A percentile compares a stretch with the other conserved stretches of the same genome.
phyloP scores from a whole-genome alignment of 2,888 invertebrate genomes.

The Tetrapedia diversipes region DNA sequence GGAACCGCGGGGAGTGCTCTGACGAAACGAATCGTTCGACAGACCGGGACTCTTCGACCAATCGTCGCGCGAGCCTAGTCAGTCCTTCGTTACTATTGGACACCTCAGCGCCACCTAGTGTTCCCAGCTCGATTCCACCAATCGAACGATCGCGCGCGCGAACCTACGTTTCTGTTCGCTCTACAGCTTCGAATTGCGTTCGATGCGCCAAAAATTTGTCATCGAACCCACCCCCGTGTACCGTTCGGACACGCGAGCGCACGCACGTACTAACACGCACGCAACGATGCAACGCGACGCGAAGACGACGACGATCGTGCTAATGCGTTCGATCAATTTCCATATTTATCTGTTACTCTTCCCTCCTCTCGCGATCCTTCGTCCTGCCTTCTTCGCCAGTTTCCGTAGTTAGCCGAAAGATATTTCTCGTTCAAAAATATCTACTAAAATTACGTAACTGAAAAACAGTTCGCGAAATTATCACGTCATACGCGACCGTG shows the following conservation, averaged over 20 bases:
- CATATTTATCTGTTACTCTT: background rate
- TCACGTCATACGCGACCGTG: background rate
- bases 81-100: background rate
- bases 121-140: constrained; percentile 15
- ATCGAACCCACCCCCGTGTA: too few relatives aligned
- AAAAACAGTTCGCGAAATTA: constrained; percentile 26
- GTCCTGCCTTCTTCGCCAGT: background rate
- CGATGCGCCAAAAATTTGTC: background rate
- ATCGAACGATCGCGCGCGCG: constrained; percentile 50
- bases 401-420: constrained; percentile 18
- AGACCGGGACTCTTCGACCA: constrained; percentile 14
- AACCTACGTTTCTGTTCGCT: constrained; percentile 8
- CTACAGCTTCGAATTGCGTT: constrained; percentile 8
- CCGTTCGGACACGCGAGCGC: too few relatives aligned
- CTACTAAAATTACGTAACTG: constrained; percentile 29
- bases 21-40: constrained; percentile 8
- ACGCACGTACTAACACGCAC: too few relatives aligned
- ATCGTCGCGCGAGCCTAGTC: background rate
- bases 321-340: background rate
- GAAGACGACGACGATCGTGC: too few relatives aligned
- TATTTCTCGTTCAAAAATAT: constrained; percentile 19
- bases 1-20: background rate
- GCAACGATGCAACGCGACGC: too few relatives aligned
- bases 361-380: background rate
- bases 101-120: constrained; percentile 31